A percentile compares a stretch with the other conserved stretches of the same genome.
phyloP scores from a whole-genome alignment of 2,797 vertebrate genomes.

The Erithacus rubecula region DNA sequence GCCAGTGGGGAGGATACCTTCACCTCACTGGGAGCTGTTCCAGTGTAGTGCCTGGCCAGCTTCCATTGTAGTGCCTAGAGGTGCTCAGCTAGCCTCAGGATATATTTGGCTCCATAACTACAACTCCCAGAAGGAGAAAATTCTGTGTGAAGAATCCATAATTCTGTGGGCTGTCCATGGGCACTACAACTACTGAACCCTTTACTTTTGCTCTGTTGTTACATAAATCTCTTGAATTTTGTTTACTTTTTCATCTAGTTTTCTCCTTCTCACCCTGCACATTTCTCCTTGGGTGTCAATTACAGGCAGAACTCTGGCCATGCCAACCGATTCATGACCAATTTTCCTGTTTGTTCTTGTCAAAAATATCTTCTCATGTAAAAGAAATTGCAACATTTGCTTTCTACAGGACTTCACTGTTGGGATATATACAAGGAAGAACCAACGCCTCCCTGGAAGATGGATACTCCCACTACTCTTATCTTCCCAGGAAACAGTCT shows the following conservation, averaged over 20 bases:
- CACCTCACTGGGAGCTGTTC: not conserved
- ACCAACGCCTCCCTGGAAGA: not conserved
- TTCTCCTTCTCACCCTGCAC: not conserved
- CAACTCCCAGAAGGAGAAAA: not conserved
- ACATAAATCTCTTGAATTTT: not conserved
- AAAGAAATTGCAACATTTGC: not conserved
- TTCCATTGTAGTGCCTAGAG: not conserved
- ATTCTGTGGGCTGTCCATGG: not conserved
- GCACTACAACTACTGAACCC: not conserved
- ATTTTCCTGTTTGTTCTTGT: not conserved
- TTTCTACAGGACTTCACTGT: not conserved
- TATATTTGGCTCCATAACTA: not conserved
- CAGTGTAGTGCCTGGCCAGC: not conserved
- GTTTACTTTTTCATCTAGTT: not conserved
- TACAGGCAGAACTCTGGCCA: not conserved
- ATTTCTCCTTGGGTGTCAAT: not conserved
- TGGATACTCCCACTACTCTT: not conserved
- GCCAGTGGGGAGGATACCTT: not conserved
- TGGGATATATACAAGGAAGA: not conserved
- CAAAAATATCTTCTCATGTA: not conserved
- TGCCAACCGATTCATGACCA: not conserved
- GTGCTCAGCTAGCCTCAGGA: not conserved
- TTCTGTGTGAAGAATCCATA: not conserved
- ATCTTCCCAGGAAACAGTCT: not conserved
- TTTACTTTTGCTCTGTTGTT: not conserved